A percentile compares a stretch with the other conserved stretches of the same genome.
Evolutionary conservation across 2,113 vertebrate genomes (phyloP).

Genomic region (Hemiscyllium ocellatum): DNA sequence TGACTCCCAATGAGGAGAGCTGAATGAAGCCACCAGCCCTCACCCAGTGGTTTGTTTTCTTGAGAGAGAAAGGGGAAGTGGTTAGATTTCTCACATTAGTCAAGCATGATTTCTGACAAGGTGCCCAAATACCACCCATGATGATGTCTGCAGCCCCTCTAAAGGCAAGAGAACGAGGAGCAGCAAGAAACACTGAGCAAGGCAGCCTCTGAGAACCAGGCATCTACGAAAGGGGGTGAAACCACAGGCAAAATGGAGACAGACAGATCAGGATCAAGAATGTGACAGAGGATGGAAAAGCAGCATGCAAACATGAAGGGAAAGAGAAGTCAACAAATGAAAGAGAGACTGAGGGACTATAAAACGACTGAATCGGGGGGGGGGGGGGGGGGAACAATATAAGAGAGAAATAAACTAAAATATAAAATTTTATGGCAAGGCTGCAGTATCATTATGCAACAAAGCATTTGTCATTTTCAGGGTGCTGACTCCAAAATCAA

Average conservation of each 20-base stretch:
- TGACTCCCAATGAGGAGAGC: not conserved
- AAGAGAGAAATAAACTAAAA: not conserved
- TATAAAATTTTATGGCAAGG: not conserved
- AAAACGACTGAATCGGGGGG: not conserved
- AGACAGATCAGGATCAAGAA: not conserved
- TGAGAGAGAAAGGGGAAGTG: not conserved
- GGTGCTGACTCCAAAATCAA: constrained; percentile 23
- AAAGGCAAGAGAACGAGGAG: not conserved
- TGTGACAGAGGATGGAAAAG: not conserved
- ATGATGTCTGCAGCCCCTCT: not conserved
- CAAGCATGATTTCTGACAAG: constrained; percentile 11
- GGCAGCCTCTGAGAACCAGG: not conserved
- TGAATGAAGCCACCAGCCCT: not conserved
- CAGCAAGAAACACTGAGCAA: not conserved
- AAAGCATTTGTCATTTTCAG: constrained; percentile 2
- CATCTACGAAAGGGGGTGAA: not conserved
- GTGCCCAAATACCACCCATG: not conserved
- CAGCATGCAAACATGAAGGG: not conserved
- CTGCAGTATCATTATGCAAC: not conserved
- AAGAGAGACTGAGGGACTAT: not conserved
- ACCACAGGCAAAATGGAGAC: not conserved
- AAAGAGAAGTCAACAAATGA: not conserved
- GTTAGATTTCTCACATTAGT: not conserved
- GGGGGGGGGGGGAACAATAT: too few species aligned
- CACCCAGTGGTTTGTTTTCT: not conserved